Percentiles rank a stretch among this genome's conserved stretches.
Conservation (phyloP, 2,888 invertebrate species). For the Camponotus fellah region DNA sequence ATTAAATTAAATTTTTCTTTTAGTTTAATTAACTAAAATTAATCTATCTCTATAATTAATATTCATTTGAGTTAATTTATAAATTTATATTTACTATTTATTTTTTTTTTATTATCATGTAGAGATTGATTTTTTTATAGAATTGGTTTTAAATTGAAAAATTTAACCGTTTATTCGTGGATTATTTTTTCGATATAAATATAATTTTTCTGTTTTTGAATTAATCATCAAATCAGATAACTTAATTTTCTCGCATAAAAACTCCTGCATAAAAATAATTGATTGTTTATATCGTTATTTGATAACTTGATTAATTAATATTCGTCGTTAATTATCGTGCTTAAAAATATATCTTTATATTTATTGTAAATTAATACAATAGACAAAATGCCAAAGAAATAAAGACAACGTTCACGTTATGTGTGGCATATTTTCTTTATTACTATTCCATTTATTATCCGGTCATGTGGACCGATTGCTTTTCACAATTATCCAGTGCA, state of each 20-base stretch:
- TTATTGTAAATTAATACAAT: slow-evolving; percentile 33
- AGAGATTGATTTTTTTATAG: not conserved
- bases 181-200: slow-evolving; percentile 4
- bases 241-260: slow-evolving; percentile 16
- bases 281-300: slow-evolving; percentile 51
- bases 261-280: not conserved
- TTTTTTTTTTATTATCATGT: not conserved
- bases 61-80: slow-evolving; percentile 13
- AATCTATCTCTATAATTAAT: not conserved
- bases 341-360: slow-evolving; percentile 50
- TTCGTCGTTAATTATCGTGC: slow-evolving; percentile 68
- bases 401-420: slow-evolving; percentile 37
- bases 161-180: not conserved
- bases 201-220: not conserved
- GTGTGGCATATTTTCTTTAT: slow-evolving; percentile 54
- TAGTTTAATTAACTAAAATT: slow-evolving; percentile 2
- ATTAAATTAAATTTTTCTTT: not conserved
- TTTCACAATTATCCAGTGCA: no score
- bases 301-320: slow-evolving; percentile 62
- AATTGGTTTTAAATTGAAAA: not conserved
- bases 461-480: no score
- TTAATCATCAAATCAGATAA: slow-evolving; percentile 1
- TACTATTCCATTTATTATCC: not conserved
- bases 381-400: slow-evolving; percentile 40
- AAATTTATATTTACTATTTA: not conserved